Base-by-base conservation (phyloP, 92 coral and sea anemone species). In the Meandrina meandrites region DNA sequence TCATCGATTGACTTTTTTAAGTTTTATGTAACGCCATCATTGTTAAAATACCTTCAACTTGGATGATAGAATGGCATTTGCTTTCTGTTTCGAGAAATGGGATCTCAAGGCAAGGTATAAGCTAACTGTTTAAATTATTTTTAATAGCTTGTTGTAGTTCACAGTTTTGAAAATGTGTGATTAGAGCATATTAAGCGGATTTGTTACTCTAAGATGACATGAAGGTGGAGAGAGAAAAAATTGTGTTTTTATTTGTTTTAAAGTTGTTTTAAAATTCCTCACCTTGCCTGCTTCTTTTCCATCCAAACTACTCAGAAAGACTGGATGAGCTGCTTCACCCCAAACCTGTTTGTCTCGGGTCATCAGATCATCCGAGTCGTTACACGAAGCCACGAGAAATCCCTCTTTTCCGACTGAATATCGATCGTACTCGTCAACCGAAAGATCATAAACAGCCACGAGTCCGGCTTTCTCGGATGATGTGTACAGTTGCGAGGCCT, bases 371-470 rank as follows among this genome's bases (percentile, higher is more conserved):
- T 24, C 62, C 50, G 90, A 86, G 14, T 86, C 48, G 84, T 94
- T 92, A 68, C 98, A 94, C 81, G 96, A 86, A 2, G 98, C 87
- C 13, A 91, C 98, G 84, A 94, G 79, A 48, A 94, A 84, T 35
- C 98, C 98, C 10, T 93, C 96, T 45, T 86, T 91, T 11, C 98
- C 98, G 87, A 94, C 98, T 1, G 94, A 88, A 81, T 94, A 94
- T 32, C 98, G 98, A 84, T 94, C 98, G 81, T 93, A 94, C 85
- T 94, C 98, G 48, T 90, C 87, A 21, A 94, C 89, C 18, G 96
- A 92, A 74, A 94, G 91, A 69, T 94, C 98, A 76, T 93, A 94
- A 19, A 94, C 98, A 15, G 98, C 89, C 47, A 94, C 89, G 24
- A 86, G 79, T 34, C 76, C 66, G 35, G 79, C 82, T 10, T 86